Conservation (phyloP, 2,888 invertebrate species). For the Nesidiocoris tenuis region DNA sequence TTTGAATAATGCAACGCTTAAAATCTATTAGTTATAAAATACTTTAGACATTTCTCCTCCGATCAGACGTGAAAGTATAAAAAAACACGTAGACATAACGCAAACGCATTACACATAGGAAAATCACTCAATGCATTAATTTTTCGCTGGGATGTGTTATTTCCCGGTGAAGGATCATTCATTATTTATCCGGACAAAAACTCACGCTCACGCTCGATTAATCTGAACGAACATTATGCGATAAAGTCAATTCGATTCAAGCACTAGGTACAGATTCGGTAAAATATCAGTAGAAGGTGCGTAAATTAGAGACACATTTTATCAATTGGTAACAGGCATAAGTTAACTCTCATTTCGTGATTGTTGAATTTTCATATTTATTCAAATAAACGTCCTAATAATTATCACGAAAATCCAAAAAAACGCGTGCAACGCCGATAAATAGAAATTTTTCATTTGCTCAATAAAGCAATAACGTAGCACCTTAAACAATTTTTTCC, state of each 20-base stretch:
- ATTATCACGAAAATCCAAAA: too few species aligned
- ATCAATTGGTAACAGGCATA: too few species aligned
- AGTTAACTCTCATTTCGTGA: too few species aligned
- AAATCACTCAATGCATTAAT: not conserved
- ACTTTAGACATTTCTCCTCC: constrained; percentile 19
- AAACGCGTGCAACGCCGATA: not conserved
- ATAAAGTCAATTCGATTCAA: not conserved
- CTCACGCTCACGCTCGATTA: too few species aligned
- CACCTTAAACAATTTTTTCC: not conserved
- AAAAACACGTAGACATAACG: not conserved
- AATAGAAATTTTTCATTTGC: not conserved
- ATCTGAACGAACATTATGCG: not conserved
- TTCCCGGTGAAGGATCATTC: not conserved
- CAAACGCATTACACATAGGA: not conserved
- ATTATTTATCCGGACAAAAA: too few species aligned
- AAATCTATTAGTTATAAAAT: constrained; percentile 21
- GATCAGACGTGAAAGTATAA: not conserved
- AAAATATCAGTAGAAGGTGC: not conserved
- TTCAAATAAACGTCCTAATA: too few species aligned
- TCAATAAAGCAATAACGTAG: not conserved
- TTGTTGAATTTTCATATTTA: too few species aligned
- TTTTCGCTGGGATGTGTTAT: not conserved
- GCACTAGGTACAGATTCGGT: not conserved
- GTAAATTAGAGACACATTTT: not conserved
- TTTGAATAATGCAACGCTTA: constrained; percentile 12